These are phyloP conservation scores for Apogon hyalosoma DNA, from an alignment of 2,797 vertebrate species.

Conservation along the genomic window DNA sequence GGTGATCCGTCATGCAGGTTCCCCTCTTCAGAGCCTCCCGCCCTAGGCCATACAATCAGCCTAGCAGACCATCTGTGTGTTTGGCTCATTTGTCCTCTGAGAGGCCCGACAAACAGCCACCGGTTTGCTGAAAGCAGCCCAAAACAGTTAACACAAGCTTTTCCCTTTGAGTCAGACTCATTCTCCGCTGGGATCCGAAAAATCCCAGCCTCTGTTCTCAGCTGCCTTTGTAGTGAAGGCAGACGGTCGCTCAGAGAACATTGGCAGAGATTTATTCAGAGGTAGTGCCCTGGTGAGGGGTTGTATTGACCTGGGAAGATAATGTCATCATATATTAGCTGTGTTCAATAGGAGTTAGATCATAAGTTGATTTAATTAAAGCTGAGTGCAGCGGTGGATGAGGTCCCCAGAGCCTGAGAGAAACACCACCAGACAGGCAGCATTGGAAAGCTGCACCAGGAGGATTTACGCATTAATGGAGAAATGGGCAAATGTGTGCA, in stretches of 20 bases:
- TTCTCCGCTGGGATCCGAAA: constrained; percentile 23
- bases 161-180: constrained; percentile 3
- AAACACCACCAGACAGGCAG: background rate
- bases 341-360: constrained; percentile 48
- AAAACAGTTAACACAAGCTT: constrained; percentile 24
- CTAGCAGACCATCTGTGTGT: constrained; percentile 49
- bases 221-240: constrained; percentile 9
- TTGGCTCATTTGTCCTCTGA: constrained; percentile 41
- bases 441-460: constrained; percentile 1
- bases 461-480: constrained; percentile 6
- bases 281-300: constrained; percentile 41
- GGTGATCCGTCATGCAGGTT: constrained; percentile 30
- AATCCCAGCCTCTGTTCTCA: constrained; percentile 13
- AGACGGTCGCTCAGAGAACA: constrained; percentile 24
- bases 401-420: constrained; percentile 19
- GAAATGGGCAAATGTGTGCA: background rate
- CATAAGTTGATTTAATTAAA: constrained; percentile 64
- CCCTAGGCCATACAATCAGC: constrained; percentile 5
- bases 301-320: constrained; percentile 59
- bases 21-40: constrained; percentile 34
- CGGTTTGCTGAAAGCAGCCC: constrained; percentile 8
- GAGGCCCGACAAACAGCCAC: constrained; percentile 38
- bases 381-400: constrained; percentile 28
- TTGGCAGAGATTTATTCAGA: constrained; percentile 47
- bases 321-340: constrained; percentile 61